Conservation (phyloP, 2,888 invertebrate genomes). For the Muschampia plurimacula region DNA sequence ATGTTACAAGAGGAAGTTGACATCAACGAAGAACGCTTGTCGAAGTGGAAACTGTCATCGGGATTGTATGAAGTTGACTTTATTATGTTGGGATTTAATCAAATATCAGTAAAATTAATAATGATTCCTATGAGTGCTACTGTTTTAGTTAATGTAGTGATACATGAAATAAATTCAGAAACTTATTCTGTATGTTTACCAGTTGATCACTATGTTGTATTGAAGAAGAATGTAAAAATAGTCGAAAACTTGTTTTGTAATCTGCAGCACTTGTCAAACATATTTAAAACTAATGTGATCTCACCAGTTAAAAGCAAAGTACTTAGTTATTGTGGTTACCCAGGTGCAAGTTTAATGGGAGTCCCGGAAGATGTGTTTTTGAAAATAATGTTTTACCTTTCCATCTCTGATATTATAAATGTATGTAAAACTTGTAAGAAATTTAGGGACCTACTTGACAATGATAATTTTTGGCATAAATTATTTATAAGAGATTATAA, state of each 20-base stretch:
- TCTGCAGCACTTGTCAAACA: slow-evolving; percentile 75
- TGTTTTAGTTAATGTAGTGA: slow-evolving; percentile 66
- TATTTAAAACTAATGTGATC: slow-evolving; percentile 83
- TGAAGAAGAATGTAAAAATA: slow-evolving; percentile 61
- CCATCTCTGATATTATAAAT: slow-evolving; percentile 61
- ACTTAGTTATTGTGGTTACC: slow-evolving; percentile 74
- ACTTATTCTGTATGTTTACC: slow-evolving; percentile 75
- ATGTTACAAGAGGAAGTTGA: slow-evolving; percentile 47
- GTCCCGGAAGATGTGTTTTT: slow-evolving; percentile 73
- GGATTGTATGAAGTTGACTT: slow-evolving; percentile 65
- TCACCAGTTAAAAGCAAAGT: slow-evolving; percentile 85
- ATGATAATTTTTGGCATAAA: slow-evolving; percentile 69
- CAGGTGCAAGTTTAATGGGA: slow-evolving; percentile 76
- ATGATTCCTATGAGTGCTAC: slow-evolving; percentile 68
- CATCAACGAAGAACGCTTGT: slow-evolving; percentile 55
- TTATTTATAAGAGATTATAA: slow-evolving; percentile 68
- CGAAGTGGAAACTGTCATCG: slow-evolving; percentile 58
- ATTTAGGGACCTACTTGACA: slow-evolving; percentile 59
- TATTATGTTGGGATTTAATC: slow-evolving; percentile 62
- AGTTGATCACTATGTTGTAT: slow-evolving; percentile 70
- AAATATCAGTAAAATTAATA: slow-evolving; percentile 62
- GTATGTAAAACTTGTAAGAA: slow-evolving; percentile 65
- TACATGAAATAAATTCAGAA: slow-evolving; percentile 64
- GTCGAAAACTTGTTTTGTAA: slow-evolving; percentile 72
- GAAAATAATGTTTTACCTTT: slow-evolving; percentile 63